These are phyloP conservation scores for Hetaerina americana DNA, from an alignment of 1,140 invertebrate genomes.

Conservation along the genomic window DNA sequence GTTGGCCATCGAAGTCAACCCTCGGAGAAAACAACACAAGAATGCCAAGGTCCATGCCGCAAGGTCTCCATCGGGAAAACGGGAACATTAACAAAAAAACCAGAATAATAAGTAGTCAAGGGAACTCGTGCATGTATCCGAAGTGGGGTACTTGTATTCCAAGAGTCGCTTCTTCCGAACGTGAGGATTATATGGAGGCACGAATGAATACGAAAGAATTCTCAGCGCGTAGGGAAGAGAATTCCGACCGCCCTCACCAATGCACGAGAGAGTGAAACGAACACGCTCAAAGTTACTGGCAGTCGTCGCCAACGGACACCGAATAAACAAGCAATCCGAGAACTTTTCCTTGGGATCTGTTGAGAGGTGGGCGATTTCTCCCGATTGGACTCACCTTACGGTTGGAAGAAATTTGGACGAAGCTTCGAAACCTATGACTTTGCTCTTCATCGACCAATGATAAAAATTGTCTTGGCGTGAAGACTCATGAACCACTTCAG, in stretches of 20 bases:
- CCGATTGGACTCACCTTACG: slow-evolving; percentile 16
- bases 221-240: background rate
- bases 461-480: background rate
- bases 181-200: no score
- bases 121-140: no score
- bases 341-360: no score
- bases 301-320: background rate
- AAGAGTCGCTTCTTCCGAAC: no score
- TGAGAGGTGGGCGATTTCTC: no score
- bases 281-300: background rate
- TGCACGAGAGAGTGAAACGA: background rate
- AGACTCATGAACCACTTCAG: background rate
- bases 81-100: no score
- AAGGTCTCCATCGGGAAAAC: no score
- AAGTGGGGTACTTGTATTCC: no score
- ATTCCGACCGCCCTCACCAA: background rate
- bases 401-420: slow-evolving; percentile 17
- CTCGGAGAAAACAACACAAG: no score
- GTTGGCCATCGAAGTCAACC: no score
- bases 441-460: slow-evolving; percentile 16
- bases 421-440: slow-evolving; percentile 14
- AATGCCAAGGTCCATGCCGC: no score
- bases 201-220: background rate
- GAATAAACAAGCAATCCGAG: background rate
- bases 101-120: no score